These are phyloP conservation scores for Gymnothorax javanicus DNA, from an alignment of 2,797 vertebrate species.

Conservation along the genomic window DNA sequence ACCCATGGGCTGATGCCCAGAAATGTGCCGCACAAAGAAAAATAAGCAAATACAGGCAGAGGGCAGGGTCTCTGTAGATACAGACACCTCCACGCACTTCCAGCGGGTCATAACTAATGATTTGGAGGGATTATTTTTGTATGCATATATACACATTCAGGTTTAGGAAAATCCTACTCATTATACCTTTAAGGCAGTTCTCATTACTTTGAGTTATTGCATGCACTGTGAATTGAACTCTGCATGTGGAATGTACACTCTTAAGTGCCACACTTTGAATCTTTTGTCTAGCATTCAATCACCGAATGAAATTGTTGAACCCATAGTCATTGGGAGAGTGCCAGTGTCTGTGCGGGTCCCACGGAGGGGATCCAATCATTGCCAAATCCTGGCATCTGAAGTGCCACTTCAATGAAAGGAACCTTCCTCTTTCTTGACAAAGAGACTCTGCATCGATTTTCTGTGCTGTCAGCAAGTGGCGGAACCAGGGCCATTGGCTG, in stretches of 20 bases:
- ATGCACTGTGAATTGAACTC: background rate
- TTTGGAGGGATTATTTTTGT: no score
- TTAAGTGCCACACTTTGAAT: background rate
- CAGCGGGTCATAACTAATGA: no score
- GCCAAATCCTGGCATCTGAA: conserved; percentile 19
- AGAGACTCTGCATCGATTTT: conserved; percentile 34
- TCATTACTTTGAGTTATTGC: background rate
- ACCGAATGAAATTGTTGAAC: background rate
- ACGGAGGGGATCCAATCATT: conserved; percentile 9
- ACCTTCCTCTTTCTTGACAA: conserved; percentile 26
- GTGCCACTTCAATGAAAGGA: background rate
- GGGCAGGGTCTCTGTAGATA: no score
- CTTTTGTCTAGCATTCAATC: background rate
- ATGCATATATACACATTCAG: no score
- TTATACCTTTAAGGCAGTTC: background rate
- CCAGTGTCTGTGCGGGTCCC: background rate
- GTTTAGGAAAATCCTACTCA: no score
- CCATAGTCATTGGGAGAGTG: conserved; percentile 23
- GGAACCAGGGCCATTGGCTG: background rate
- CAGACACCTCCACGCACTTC: no score
- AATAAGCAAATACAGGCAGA: no score
- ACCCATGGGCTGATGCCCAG: no score
- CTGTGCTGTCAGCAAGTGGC: conserved; percentile 1
- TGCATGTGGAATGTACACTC: background rate
- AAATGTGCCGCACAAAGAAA: no score